Base-by-base conservation (phyloP, 1,140 invertebrate species). In the Campoletis sonorensis region DNA sequence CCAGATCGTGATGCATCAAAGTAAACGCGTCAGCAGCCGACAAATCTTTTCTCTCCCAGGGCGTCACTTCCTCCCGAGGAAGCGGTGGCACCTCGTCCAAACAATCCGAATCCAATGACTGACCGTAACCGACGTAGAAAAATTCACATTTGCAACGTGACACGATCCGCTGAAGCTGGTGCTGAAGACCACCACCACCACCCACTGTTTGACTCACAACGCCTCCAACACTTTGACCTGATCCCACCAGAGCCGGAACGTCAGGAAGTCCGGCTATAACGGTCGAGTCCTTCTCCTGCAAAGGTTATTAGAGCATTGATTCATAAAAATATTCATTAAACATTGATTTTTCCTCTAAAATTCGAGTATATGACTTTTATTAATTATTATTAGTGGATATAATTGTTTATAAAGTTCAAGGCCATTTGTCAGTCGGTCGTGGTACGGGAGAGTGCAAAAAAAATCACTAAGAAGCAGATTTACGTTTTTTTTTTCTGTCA, bases 121-220 rank as follows among this genome's bases (percentile, higher is more conserved):
- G 97, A 16, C 97, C 97, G 89, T 99, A 99, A 78, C 97, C 96
- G 45, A 97, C 98, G 90, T 99, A 99, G 90, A 98, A 99, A 91
- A 99, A 98, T 92, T 99, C 98, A 91, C 98, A 99, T 88, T 96
- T 97, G 92, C 99, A 99, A 8, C 98, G 93, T 0, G 98, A 99
- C 16, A 99, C 98, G 82, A 99, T 99, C 68, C 98, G 93, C 93
- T 99, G 98, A 5, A 99, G 92, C 92, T 99, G 93, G 75, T 94
- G 91, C 54, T 92, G 90, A 10, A 87, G 84, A 1, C 93, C 93
- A 70, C 94, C 94, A n/a, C 95, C 94, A 5, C 96, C 97, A 10
- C 97, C 97, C 1, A 98, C 98, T 0, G 97, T 98, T 90, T 97
- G 95, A 80, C 96, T 97, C 1, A 98, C 97, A 23, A 99, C 97